Evolutionary conservation across 2,888 invertebrate species (phyloP).

Genomic region (Drosophila hamatofila): DNA sequence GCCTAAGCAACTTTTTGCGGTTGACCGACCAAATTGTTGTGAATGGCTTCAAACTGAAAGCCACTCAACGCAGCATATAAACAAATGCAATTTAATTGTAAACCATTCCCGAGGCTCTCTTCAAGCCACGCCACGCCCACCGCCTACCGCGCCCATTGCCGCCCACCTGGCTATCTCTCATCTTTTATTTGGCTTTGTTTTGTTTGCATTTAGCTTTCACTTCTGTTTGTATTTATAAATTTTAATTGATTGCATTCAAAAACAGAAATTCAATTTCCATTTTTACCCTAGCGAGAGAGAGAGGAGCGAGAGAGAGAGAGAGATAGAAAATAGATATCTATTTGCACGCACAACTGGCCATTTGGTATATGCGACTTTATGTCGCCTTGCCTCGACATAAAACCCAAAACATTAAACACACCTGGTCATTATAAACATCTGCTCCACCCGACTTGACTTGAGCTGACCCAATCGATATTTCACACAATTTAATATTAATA

Average conservation of each 20-base stretch:
- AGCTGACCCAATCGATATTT: background rate
- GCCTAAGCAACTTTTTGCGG: constrained; percentile 21
- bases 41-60: constrained; percentile 27
- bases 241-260: constrained; percentile 68
- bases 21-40: constrained; percentile 30
- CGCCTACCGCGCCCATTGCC: background rate
- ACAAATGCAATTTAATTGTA: constrained; percentile 67
- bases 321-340: background rate
- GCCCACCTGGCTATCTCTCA: constrained; percentile 1
- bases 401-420: background rate
- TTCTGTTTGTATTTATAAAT: constrained; percentile 41
- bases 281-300: constrained; percentile 1
- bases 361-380: background rate
- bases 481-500: background rate
- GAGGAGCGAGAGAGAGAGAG: background rate
- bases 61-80: constrained; percentile 24
- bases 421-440: background rate
- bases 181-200: constrained; percentile 5
- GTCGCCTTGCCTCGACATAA: background rate
- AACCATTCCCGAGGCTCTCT: constrained; percentile 24
- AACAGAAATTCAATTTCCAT: constrained; percentile 36
- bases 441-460: background rate
- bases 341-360: background rate
- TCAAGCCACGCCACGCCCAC: background rate
- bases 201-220: constrained; percentile 36